A percentile compares a stretch with the other conserved stretches of the same genome.
These are phyloP conservation scores for Tethya wilhelma DNA, from an alignment of 37 sponge, comb jelly and placozoan genomes.

Conservation along the genomic window DNA sequence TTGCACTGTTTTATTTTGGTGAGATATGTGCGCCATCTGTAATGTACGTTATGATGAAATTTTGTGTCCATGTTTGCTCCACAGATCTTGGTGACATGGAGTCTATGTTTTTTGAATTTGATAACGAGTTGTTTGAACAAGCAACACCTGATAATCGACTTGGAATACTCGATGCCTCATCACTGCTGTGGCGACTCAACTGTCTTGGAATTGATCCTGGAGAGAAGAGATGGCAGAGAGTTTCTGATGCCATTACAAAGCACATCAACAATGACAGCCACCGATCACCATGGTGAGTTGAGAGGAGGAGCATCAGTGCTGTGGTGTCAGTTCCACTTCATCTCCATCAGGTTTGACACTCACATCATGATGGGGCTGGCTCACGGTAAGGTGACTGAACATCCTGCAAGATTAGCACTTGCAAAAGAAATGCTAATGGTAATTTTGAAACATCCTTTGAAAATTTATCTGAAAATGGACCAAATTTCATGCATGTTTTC, in stretches of 20 bases:
- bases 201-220: conserved; percentile 52
- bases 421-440: conserved; percentile 61
- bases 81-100: conserved; percentile 47
- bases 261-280: conserved; percentile 31
- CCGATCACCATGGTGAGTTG: conserved; percentile 36
- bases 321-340: background rate
- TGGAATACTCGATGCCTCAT: conserved; percentile 74
- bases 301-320: background rate
- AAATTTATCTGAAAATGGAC: background rate
- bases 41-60: background rate
- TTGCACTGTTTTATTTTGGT: conserved; percentile 79
- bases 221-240: conserved; percentile 55
- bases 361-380: conserved; percentile 64
- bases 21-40: background rate
- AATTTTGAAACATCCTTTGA: background rate
- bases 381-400: conserved; percentile 43
- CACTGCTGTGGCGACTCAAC: conserved; percentile 84
- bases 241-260: conserved; percentile 22
- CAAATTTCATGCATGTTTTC: background rate
- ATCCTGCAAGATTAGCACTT: conserved; percentile 52
- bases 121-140: conserved; percentile 27
- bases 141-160: conserved; percentile 27
- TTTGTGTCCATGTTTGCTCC: background rate
- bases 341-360: conserved; percentile 32
- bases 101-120: conserved; percentile 58